These are phyloP conservation scores for Lanistes nyassanus DNA, from an alignment of 1,140 invertebrate species.

Conservation along the genomic window DNA sequence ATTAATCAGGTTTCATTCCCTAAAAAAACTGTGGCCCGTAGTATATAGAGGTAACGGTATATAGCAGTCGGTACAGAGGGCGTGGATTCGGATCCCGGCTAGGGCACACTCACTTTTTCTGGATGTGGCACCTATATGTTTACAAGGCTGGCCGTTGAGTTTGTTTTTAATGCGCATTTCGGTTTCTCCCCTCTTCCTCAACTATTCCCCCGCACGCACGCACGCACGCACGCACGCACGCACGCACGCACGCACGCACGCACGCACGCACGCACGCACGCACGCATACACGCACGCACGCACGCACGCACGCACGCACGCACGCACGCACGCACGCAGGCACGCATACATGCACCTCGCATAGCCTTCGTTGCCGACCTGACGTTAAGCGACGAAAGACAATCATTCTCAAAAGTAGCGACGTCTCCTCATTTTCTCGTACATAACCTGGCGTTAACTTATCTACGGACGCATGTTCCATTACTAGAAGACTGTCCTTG, in stretches of 20 bases:
- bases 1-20: too few species aligned
- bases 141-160: background rate
- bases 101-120: background rate
- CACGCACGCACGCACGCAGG: background rate
- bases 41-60: too few species aligned
- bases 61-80: too few species aligned
- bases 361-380: background rate
- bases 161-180: background rate
- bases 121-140: background rate
- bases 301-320: constrained; percentile 5
- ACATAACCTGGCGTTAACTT: background rate
- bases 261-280: constrained; percentile 17
- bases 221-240: background rate
- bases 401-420: background rate
- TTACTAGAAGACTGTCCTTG: background rate
- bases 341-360: background rate
- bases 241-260: constrained; percentile 8
- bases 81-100: background rate
- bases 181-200: background rate
- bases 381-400: background rate
- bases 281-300: too few species aligned
- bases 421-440: background rate
- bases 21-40: too few species aligned
- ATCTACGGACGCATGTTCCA: background rate
- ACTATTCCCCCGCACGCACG: background rate